Evolutionary conservation across 1,140 invertebrate species (phyloP).

Genomic region (Ridgeia piscesae): DNA sequence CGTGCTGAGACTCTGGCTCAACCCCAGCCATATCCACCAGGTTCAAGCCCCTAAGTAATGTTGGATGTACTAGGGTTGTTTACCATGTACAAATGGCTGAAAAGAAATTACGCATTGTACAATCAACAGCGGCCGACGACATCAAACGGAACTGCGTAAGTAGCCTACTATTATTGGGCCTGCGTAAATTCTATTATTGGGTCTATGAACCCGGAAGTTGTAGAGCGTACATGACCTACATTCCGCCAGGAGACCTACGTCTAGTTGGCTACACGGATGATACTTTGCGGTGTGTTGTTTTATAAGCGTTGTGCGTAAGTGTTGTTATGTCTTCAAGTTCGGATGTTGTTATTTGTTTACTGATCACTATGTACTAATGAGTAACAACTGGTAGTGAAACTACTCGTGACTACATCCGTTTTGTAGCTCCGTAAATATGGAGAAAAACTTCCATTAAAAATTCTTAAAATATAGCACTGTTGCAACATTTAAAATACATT

Average conservation of each 20-base stretch:
- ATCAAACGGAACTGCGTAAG: not conserved
- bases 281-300: not conserved
- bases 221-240: not conserved
- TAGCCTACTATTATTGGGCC: not conserved
- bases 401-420: too few species aligned
- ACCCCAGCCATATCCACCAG: too few species aligned
- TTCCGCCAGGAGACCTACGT: not conserved
- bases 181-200: not conserved
- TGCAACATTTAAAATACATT: too few species aligned
- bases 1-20: too few species aligned
- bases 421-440: too few species aligned
- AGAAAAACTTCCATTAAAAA: too few species aligned
- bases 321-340: not conserved
- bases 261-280: not conserved
- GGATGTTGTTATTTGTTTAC: not conserved
- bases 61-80: too few species aligned
- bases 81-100: not conserved
- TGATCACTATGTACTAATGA: not conserved
- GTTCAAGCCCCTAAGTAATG: too few species aligned
- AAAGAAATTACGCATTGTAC: not conserved
- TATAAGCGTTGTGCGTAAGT: not conserved
- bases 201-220: not conserved
- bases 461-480: too few species aligned
- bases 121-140: not conserved
- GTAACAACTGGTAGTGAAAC: not conserved